Conservation (phyloP, 2,797 vertebrate genomes). For the Syndactyla subalaris region DNA sequence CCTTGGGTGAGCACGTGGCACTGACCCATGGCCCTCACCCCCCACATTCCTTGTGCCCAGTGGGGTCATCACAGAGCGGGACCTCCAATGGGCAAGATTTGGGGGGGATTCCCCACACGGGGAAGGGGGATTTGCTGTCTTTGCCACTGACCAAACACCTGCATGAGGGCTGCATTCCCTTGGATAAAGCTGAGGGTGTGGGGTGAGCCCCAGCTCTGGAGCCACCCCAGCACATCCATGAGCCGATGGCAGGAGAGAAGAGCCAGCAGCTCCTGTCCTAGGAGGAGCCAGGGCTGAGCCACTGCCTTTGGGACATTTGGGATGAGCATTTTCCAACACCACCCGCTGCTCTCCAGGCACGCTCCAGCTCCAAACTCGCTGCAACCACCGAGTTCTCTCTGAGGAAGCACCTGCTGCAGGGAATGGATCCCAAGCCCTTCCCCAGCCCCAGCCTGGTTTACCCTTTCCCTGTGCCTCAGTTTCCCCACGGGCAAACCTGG, state of each 20-base stretch:
- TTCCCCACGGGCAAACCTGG: background rate
- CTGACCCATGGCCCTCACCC: accelerated
- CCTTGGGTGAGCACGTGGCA: accelerated
- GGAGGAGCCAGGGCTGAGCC: background rate
- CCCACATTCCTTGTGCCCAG: accelerated
- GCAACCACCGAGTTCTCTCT: background rate
- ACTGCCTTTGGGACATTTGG: background rate
- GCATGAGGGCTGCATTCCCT: background rate
- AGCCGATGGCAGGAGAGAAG: accelerated
- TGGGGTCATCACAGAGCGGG: accelerated
- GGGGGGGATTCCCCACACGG: background rate
- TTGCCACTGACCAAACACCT: background rate
- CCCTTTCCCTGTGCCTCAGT: background rate
- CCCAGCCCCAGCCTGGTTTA: accelerated
- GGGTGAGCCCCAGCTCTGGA: background rate
- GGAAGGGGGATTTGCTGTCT: background rate
- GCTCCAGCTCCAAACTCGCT: background rate
- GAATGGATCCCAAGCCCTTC: accelerated
- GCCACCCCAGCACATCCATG: accelerated
- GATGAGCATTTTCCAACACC: accelerated
- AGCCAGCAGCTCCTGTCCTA: accelerated
- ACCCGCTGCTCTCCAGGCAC: accelerated
- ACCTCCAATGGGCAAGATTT: background rate
- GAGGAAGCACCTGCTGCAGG: accelerated
- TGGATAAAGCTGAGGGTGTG: accelerated